Evolutionary conservation across 2,113 vertebrate genomes (phyloP).

Genomic region (Bubo scandiacus): DNA sequence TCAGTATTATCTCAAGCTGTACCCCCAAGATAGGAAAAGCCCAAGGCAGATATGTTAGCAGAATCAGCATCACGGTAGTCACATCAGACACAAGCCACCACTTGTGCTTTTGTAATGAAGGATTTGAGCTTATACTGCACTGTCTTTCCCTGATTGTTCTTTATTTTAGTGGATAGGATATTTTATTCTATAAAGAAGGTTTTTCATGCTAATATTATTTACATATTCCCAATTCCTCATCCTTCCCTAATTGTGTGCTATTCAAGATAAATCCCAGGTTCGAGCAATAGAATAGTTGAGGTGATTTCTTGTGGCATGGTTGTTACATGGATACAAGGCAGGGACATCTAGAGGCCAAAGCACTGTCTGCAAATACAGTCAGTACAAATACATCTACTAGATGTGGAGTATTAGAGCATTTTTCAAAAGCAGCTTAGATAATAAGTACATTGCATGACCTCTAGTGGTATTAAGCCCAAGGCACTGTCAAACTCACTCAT

Average conservation of each 20-base stretch:
- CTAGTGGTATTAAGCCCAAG: conserved; percentile 51
- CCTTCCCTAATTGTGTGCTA: neutral
- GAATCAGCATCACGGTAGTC: neutral
- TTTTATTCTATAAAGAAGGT: neutral
- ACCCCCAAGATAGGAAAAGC: neutral
- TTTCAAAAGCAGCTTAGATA: conserved; percentile 40
- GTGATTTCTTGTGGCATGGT: neutral
- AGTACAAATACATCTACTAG: neutral
- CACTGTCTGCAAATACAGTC: neutral
- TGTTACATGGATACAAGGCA: neutral
- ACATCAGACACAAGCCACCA: neutral
- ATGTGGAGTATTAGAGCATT: neutral
- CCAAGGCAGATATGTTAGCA: fast-evolving
- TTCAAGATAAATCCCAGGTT: neutral
- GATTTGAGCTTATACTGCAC: neutral
- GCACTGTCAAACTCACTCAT: neutral
- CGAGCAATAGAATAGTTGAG: neutral
- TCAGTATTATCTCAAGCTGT: neutral
- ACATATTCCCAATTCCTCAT: neutral
- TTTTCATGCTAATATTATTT: neutral
- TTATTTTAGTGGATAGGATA: neutral
- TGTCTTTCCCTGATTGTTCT: neutral
- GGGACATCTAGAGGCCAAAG: neutral
- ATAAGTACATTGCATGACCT: conserved; percentile 48
- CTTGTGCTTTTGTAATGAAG: neutral